Evolutionary conservation across 2,888 invertebrate genomes (phyloP).

Genomic region (Chalcis sispes): DNA sequence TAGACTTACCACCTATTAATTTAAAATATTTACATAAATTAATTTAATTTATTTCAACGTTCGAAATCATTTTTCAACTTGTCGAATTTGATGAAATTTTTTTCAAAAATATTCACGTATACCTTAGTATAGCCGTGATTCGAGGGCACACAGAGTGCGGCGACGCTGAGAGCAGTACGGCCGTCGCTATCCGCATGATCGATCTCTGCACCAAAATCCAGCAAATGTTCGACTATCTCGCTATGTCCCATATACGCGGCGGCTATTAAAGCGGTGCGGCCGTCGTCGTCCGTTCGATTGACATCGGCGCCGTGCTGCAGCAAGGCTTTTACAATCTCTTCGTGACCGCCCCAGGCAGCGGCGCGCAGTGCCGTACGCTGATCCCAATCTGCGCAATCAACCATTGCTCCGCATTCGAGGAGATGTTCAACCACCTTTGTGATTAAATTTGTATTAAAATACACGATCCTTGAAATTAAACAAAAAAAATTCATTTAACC

Average conservation of each 20-base stretch:
- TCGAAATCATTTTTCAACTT: too few relatives aligned
- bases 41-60: too few relatives aligned
- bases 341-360: slow-evolving; percentile 96
- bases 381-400: slow-evolving; percentile 92
- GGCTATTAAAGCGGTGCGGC: slow-evolving; percentile 94
- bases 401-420: slow-evolving; percentile 86
- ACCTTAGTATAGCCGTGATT: slow-evolving; percentile 84
- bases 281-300: slow-evolving; percentile 91
- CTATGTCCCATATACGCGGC: slow-evolving; percentile 98
- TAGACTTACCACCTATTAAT: slow-evolving; percentile 80
- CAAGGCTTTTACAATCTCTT: slow-evolving; percentile 86
- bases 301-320: slow-evolving; percentile 87
- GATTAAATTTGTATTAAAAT: too few relatives aligned
- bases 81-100: too few relatives aligned
- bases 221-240: slow-evolving; percentile 90
- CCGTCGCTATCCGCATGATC: slow-evolving; percentile 93
- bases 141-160: slow-evolving; percentile 89
- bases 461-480: too few relatives aligned
- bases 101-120: not conserved
- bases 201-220: slow-evolving; percentile 89
- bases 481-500: too few relatives aligned
- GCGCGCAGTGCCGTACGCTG: slow-evolving; percentile 92
- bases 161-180: slow-evolving; percentile 91
- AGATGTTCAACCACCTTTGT: slow-evolving; percentile 82
- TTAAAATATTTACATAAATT: not conserved